Evolutionary conservation across 2,888 invertebrate species (phyloP).

Genomic region (Drosophila conformis): DNA sequence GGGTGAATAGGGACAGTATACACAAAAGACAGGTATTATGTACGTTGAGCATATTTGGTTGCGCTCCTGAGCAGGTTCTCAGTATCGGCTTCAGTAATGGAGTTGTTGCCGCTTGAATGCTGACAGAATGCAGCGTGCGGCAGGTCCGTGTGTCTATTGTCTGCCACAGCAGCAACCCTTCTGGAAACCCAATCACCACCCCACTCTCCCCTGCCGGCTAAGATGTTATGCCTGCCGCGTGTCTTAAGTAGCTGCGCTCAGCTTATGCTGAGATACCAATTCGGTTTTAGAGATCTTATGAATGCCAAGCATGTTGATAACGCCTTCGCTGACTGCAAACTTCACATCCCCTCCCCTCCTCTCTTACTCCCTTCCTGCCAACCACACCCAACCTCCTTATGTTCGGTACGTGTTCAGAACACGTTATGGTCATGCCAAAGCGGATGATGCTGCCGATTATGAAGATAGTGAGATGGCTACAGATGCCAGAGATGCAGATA

Average conservation of each 20-base stretch:
- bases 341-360: not conserved
- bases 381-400: constrained; percentile 13
- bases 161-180: constrained; percentile 25
- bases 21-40: constrained; percentile 76
- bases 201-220: not conserved
- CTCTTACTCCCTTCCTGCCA: not conserved
- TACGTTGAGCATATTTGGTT: constrained; percentile 70
- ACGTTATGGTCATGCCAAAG: constrained; percentile 66
- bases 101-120: constrained; percentile 62
- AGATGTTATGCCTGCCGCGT: constrained; percentile 34
- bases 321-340: constrained; percentile 36
- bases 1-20: constrained; percentile 14
- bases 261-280: constrained; percentile 47
- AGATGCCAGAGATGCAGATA: constrained; percentile 55
- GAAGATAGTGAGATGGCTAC: constrained; percentile 57
- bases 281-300: constrained; percentile 71
- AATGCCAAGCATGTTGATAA: constrained; percentile 77
- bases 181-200: not conserved
- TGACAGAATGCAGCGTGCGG: constrained; percentile 53
- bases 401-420: constrained; percentile 71
- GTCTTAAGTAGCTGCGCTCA: constrained; percentile 70
- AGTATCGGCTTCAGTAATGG: constrained; percentile 16
- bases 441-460: constrained; percentile 74
- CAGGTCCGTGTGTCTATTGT: constrained; percentile 38
- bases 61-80: constrained; percentile 65